Evolutionary conservation across 1,140 invertebrate species (phyloP).

Genomic region (Delia radicum): DNA sequence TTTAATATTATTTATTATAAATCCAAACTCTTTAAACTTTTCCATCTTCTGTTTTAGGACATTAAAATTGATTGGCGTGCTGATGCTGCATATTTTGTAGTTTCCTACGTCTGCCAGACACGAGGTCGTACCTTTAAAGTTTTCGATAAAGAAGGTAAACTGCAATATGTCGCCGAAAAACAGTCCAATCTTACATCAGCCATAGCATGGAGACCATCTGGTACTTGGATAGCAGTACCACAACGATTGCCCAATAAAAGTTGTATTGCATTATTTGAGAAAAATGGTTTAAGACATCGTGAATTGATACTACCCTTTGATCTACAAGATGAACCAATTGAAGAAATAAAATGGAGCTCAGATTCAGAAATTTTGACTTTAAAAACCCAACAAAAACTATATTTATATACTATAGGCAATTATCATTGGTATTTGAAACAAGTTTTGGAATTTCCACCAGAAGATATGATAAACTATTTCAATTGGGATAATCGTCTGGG

Average conservation of each 20-base stretch:
- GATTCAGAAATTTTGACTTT: constrained; percentile 77
- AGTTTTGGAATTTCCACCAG: constrained; percentile 59
- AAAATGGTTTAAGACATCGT: constrained; percentile 87
- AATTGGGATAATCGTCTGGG: constrained; percentile 66
- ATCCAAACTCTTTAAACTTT: too few relatives aligned
- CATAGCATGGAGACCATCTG: constrained; percentile 78
- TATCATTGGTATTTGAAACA: constrained; percentile 93
- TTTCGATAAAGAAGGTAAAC: constrained; percentile 70
- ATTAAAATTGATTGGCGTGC: constrained; percentile 77
- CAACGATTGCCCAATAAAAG: constrained; percentile 68
- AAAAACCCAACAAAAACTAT: constrained; percentile 59
- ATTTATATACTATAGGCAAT: constrained; percentile 81
- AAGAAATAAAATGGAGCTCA: constrained; percentile 72
- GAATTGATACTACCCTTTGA: constrained; percentile 74
- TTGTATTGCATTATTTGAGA: constrained; percentile 84
- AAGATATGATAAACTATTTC: constrained; percentile 56
- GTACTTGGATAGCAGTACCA: constrained; percentile 74
- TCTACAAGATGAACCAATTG: constrained; percentile 59
- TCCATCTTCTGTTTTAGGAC: constrained; percentile 32
- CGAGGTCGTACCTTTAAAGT: constrained; percentile 65
- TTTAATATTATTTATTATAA: too few relatives aligned
- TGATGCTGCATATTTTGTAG: constrained; percentile 81
- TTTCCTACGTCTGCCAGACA: constrained; percentile 63
- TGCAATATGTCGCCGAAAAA: constrained; percentile 73
- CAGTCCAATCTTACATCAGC: constrained; percentile 67